A percentile compares a stretch with the other conserved stretches of the same genome.
These are phyloP conservation scores for Heliconius erato DNA, from an alignment of 2,888 invertebrate genomes.

Conservation along the genomic window DNA sequence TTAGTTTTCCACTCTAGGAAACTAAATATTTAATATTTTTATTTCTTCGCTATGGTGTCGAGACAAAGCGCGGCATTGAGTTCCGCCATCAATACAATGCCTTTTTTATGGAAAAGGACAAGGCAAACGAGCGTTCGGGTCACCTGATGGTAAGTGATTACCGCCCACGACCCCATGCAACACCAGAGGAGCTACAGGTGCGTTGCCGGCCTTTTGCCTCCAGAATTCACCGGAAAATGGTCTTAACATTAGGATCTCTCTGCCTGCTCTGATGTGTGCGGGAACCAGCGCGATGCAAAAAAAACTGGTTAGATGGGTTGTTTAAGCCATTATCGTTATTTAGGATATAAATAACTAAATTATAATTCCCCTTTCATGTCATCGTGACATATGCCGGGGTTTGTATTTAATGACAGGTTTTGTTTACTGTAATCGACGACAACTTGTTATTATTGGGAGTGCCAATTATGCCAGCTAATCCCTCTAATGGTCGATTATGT, in stretches of 20 bases:
- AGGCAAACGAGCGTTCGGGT: too few relatives aligned
- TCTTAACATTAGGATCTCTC: not conserved
- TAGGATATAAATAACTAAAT: not conserved
- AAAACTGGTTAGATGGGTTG: not conserved
- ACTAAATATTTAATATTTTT: not conserved
- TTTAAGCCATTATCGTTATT: not conserved
- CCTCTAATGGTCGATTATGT: not conserved
- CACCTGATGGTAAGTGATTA: too few relatives aligned
- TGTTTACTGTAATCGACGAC: slow-evolving; percentile 40
- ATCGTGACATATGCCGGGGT: slow-evolving; percentile 27
- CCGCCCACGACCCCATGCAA: too few relatives aligned
- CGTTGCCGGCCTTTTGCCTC: not conserved
- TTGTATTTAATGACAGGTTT: slow-evolving; percentile 43
- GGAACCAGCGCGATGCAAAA: not conserved
- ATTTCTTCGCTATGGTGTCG: not conserved
- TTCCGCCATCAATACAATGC: not conserved
- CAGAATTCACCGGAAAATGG: not conserved
- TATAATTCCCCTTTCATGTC: slow-evolving; percentile 10
- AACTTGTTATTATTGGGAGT: slow-evolving; percentile 38
- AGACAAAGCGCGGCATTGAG: not conserved
- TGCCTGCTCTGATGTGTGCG: not conserved
- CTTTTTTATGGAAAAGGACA: too few relatives aligned
- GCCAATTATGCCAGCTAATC: slow-evolving; percentile 4
- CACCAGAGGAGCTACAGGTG: too few relatives aligned
- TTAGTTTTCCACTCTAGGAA: not conserved